Conservation (phyloP, 2,888 invertebrate genomes). For the Pelosia muscerda region DNA sequence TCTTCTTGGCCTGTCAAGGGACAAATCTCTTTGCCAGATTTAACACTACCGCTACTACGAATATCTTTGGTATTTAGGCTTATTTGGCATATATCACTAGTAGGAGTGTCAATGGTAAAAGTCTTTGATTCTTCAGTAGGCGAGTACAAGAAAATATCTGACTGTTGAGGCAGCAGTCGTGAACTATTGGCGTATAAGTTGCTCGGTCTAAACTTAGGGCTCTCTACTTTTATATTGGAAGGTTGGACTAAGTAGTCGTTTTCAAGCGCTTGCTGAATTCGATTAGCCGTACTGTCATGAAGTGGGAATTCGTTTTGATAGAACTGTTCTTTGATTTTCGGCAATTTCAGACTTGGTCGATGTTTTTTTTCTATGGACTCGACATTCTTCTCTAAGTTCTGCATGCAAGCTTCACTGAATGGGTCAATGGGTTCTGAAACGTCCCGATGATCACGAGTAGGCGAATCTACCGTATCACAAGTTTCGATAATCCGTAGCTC, state of each 20-base stretch:
- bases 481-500: conserved; percentile 78
- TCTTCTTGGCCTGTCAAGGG: conserved; percentile 90
- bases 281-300: conserved; percentile 68
- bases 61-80: conserved; percentile 78
- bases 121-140: conserved; percentile 83
- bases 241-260: conserved; percentile 88
- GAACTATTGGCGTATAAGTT: conserved; percentile 82
- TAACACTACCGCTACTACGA: conserved; percentile 75
- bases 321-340: conserved; percentile 80
- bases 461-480: conserved; percentile 78
- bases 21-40: conserved; percentile 76
- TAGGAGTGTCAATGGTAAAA: conserved; percentile 81
- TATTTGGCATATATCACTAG: conserved; percentile 84
- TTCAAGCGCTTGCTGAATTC: conserved; percentile 83
- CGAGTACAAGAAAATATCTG: conserved; percentile 80
- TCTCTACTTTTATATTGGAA: conserved; percentile 87
- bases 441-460: conserved; percentile 54
- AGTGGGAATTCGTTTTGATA: conserved; percentile 82
- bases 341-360: conserved; percentile 78
- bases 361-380: conserved; percentile 72
- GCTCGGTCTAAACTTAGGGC: conserved; percentile 82
- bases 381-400: conserved; percentile 74
- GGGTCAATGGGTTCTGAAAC: conserved; percentile 67
- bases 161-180: conserved; percentile 75
- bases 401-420: conserved; percentile 82